Evolutionary conservation across 2,113 vertebrate genomes (phyloP), one percentile per base, ranked within the genome.

Genomic region (Uria aalge): DNA sequence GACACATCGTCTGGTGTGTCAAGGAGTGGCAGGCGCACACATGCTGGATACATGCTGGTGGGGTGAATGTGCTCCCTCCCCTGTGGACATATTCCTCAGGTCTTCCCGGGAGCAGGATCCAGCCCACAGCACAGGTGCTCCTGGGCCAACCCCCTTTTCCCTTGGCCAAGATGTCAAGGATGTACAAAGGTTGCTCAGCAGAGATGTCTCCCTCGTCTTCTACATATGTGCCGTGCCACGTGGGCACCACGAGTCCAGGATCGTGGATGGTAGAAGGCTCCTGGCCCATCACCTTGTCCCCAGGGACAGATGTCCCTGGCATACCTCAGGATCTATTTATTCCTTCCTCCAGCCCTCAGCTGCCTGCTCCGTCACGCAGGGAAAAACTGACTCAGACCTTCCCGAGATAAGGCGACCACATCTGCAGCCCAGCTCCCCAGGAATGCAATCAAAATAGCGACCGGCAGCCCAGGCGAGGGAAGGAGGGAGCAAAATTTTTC

Each of bases 381-480:
- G 96, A 95, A 96, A 96, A 95, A 93, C 95, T 97, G 97, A 97
- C 95, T 97, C 97, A 97, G 94, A 96, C 59, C 92, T 96, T 95
- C 89, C 92, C 66, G 40, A 96, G 97, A 97, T 97, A 96, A 97
- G 96, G 92, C 12, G 8, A 77, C 87, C 92, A 93, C 95, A 96
- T 97, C 96, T 96, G 95, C 90, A 96, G 89, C 81, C 62, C 76
- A 78, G 63, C 94, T 94, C 88, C 92, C 87, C 47, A 71, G 93
- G 95, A 96, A 96, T 74, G 94, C 78, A 90, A 92, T 92, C 79
- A 71, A 85, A 83, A 96, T 67, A 96, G 94, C 26, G 86, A 91
- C 95, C 29, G 1, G 84, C 81, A 73, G 88, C 80, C 88, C 85
- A 40, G 64, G 74, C 29, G 1, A 88, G 93, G 84, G 79, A 81